Evolutionary conservation across 53 echinoderm and acorn worm genomes (phyloP).

Genomic region (Zoroaster sp.): DNA sequence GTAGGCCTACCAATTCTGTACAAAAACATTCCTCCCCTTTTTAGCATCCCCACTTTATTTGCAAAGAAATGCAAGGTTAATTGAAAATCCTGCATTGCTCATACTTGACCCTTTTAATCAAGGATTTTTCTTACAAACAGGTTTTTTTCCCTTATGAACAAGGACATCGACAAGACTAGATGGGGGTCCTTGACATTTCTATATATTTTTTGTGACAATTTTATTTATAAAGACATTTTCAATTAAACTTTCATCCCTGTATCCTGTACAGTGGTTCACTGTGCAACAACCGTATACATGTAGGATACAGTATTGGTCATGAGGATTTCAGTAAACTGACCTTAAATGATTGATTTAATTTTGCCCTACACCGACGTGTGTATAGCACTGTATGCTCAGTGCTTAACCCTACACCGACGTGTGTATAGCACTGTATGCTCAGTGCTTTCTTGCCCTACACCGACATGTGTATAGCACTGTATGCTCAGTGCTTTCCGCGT

Average conservation of each 20-base stretch:
- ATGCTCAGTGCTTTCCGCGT: too few relatives aligned
- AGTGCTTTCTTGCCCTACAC: too few relatives aligned
- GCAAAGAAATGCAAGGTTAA: neutral
- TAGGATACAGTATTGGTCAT: too few relatives aligned
- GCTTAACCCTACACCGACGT: too few relatives aligned
- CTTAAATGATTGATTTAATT: too few relatives aligned
- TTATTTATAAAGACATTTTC: neutral
- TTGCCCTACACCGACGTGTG: too few relatives aligned
- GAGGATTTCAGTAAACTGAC: too few relatives aligned
- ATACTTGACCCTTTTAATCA: neutral
- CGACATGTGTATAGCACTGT: too few relatives aligned
- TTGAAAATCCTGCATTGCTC: neutral
- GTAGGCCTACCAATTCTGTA: neutral
- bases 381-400: too few relatives aligned
- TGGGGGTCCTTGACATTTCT: neutral
- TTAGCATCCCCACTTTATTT: neutral
- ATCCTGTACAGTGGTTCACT: too few relatives aligned
- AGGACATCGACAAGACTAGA: neutral
- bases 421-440: too few relatives aligned
- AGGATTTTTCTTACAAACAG: neutral
- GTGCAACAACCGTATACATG: too few relatives aligned
- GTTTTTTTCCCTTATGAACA: neutral
- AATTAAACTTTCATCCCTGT: neutral
- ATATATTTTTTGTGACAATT: neutral
- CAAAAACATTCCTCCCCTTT: neutral